Evolutionary conservation across 2,797 vertebrate genomes (phyloP).

Genomic region (Peromyscus nudipes): DNA sequence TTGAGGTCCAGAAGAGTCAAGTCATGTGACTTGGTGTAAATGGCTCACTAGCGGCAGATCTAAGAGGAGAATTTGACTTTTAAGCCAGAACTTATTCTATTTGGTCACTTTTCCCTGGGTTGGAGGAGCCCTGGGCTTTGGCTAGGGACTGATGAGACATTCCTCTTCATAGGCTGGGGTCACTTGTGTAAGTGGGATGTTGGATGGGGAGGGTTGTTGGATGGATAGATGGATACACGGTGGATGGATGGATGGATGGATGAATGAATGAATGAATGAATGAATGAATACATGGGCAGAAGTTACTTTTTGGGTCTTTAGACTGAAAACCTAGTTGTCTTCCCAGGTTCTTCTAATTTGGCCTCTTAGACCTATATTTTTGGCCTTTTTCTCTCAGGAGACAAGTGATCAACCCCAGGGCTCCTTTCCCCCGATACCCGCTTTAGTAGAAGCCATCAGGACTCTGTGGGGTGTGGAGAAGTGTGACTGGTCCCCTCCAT

Average conservation of each 20-base stretch:
- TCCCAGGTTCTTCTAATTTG: slow-evolving; percentile 62
- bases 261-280: no score
- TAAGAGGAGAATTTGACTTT: slow-evolving; percentile 48
- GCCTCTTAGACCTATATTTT: slow-evolving; percentile 64
- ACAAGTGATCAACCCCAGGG: slow-evolving; percentile 34
- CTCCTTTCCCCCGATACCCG: neutral
- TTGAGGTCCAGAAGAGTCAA: neutral
- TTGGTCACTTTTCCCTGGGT: neutral
- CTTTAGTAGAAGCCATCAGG: neutral
- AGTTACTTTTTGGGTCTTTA: slow-evolving; percentile 41
- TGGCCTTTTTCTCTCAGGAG: slow-evolving; percentile 42
- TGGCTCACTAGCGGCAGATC: neutral
- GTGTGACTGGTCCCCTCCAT: neutral
- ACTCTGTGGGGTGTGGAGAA: neutral
- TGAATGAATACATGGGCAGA: neutral
- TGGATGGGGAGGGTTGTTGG: neutral
- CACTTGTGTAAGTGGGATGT: neutral
- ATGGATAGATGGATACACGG: neutral
- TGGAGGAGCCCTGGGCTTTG: neutral
- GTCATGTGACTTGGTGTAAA: neutral
- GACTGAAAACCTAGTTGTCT: slow-evolving; percentile 62
- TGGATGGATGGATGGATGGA: no score
- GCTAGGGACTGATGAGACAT: neutral
- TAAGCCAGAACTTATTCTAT: neutral
- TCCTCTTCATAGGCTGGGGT: neutral